A percentile compares a stretch with the other conserved stretches of the same genome.
These are phyloP conservation scores for Falco concolor DNA, from an alignment of 2,797 vertebrate species.

Conservation along the genomic window DNA sequence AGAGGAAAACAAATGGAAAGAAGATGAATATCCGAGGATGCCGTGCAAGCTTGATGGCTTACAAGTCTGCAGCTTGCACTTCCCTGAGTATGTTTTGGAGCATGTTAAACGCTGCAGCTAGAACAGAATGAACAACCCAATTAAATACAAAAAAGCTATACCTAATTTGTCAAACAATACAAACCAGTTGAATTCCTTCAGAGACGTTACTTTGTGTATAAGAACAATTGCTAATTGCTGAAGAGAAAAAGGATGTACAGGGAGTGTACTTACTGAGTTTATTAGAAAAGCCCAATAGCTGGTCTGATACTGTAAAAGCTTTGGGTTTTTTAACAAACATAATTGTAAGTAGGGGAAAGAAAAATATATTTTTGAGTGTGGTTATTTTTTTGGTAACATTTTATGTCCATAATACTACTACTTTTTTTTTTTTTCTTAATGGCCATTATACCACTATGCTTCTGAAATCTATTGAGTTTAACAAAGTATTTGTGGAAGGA, in stretches of 20 bases:
- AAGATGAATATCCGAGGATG: slow-evolving; percentile 99
- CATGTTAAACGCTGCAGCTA: slow-evolving; percentile 95
- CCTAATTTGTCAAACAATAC: background rate
- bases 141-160: background rate
- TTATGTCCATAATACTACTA: slow-evolving; percentile 27
- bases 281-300: slow-evolving; percentile 63
- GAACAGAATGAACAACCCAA: slow-evolving; percentile 33
- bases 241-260: slow-evolving; percentile 41
- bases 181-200: slow-evolving; percentile 16
- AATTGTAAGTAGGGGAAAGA: slow-evolving; percentile 8
- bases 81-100: slow-evolving; percentile 95
- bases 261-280: slow-evolving; percentile 50
- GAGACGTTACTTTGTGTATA: slow-evolving; percentile 43
- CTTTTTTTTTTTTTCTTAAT: slow-evolving; percentile 11
- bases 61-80: slow-evolving; percentile 98
- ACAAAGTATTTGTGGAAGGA: slow-evolving; percentile 44
- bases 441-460: slow-evolving; percentile 8
- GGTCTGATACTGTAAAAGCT: slow-evolving; percentile 60
- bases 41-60: slow-evolving; percentile 98
- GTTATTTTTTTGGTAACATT: slow-evolving; percentile 55
- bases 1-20: slow-evolving; percentile 99
- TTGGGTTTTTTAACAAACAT: slow-evolving; percentile 21
- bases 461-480: slow-evolving; percentile 56
- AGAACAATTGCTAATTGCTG: slow-evolving; percentile 44
- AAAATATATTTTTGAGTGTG: slow-evolving; percentile 44